A percentile compares a stretch with the other conserved stretches of the same genome.
These are phyloP conservation scores for Zoanthus solanderi DNA, from an alignment of 92 coral and sea anemone species.

Conservation along the genomic window DNA sequence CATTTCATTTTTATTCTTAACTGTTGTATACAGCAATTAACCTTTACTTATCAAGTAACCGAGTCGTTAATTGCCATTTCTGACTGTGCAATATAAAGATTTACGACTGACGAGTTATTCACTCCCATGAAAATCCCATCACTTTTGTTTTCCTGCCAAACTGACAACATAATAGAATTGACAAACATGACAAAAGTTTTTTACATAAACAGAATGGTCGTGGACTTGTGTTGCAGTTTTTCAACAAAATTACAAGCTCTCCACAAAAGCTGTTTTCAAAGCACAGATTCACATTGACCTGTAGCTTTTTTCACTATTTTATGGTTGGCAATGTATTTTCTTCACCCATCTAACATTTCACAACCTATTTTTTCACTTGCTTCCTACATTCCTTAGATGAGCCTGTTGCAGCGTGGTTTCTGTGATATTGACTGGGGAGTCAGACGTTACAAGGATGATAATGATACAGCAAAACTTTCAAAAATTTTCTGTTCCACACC, in stretches of 20 bases:
- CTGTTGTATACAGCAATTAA: not conserved
- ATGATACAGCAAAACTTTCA: not conserved
- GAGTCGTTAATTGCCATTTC: not conserved
- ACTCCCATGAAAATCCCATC: not conserved
- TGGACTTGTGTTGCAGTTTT: not conserved
- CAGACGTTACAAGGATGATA: not conserved
- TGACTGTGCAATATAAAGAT: not conserved
- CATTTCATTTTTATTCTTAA: not conserved
- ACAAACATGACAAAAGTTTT: not conserved
- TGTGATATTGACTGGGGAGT: slow-evolving; percentile 8
- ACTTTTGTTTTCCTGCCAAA: slow-evolving; percentile 7
- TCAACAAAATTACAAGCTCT: not conserved
- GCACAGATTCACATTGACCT: not conserved
- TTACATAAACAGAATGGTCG: not conserved
- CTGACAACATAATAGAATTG: not conserved
- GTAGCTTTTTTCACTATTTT: not conserved
- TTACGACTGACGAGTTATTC: not conserved
- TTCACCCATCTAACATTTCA: not conserved
- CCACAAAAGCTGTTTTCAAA: not conserved
- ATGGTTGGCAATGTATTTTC: not conserved
- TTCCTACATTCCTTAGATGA: not conserved
- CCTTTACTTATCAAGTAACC: not conserved
- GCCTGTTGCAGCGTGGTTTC: not conserved
- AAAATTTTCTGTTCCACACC: not conserved
- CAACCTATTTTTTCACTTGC: not conserved